Evolutionary conservation across 2,888 invertebrate genomes (phyloP).

Genomic region (Matsumyia berberina): DNA sequence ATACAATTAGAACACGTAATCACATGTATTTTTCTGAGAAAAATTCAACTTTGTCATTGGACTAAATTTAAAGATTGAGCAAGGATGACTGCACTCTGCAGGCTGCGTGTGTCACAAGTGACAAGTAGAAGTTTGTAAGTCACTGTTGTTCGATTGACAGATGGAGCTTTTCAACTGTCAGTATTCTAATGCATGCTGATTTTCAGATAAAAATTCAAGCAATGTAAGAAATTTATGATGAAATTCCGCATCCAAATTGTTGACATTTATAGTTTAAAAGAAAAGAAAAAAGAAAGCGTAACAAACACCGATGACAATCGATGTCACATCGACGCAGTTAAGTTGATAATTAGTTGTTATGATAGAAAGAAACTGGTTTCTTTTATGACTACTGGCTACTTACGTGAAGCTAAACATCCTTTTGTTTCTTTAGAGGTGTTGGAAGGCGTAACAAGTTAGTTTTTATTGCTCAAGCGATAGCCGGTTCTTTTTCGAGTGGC

Average conservation of each 20-base stretch:
- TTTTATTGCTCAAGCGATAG: background rate
- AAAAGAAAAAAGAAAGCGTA: slow-evolving; percentile 12
- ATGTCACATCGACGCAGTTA: slow-evolving; percentile 10
- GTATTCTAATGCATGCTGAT: too few relatives aligned
- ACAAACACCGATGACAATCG: background rate
- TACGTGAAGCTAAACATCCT: slow-evolving; percentile 17
- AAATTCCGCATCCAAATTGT: slow-evolving; percentile 10
- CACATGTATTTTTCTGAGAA: background rate
- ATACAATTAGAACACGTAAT: background rate
- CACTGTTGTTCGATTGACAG: too few relatives aligned
- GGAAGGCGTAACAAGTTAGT: slow-evolving; percentile 14
- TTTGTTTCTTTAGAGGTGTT: slow-evolving; percentile 11
- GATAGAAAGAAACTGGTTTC: slow-evolving; percentile 1
- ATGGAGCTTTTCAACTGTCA: too few relatives aligned
- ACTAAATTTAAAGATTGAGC: slow-evolving; percentile 1
- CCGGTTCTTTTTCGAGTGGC: slow-evolving; percentile 3
- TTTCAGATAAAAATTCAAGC: background rate
- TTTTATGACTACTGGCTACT: background rate
- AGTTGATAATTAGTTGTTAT: slow-evolving; percentile 9
- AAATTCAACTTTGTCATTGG: slow-evolving; percentile 2
- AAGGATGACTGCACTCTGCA: background rate
- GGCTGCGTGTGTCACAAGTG: background rate
- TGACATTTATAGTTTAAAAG: background rate
- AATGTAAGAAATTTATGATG: background rate
- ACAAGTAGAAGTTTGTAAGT: background rate